Base-by-base conservation (phyloP, 2,797 vertebrate genomes). In the Phrynocephalus guinanensis region DNA sequence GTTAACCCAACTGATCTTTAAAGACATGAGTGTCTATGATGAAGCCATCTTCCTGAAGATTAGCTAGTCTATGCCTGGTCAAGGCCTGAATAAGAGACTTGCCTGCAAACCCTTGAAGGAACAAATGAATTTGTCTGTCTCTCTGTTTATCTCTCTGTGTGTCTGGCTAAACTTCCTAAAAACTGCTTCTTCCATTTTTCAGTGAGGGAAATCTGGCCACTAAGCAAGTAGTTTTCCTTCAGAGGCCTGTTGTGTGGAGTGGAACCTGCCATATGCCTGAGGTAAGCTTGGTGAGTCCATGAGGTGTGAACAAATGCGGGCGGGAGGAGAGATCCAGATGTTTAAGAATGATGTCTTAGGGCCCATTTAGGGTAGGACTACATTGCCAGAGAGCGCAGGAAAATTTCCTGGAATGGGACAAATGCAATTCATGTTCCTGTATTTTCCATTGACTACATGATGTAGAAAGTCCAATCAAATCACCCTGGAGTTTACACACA, bases 171-270 rank as follows among this genome's bases (percentile, higher is more conserved):
- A 44, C 75, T 0, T 86, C 88, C 11, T 78, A 77, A 85, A 93
- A 80, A 78, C 93, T 44, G 72, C 16, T 60, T 1, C 79, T 93
- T 95, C 93, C 24, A 1, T 79, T 75, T 95, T 96, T 50, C 95
- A 99, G 99, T 90, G 98, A 99, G 67, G 98, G 98, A 86, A 99
- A 99, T 94, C 94, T 99, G 92, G 98, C 98, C 90, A 99, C 98
- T 9, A 99, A 99, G 91, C 99, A 99, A 94, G 97, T 99, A 0
- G 97, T 99, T 93, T 99, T 99, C 82, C 98, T 99, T 82, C 98
- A 99, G 96, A 97, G 99, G 90, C 98, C 99, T 2, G 95, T 97
- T 60, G 92, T 95, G 89, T 95, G 96, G 94, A 94, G 89, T 70
- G 91, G 95, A 83, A 85, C 90, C 75, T 73, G 82, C 72, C 96